Evolutionary conservation across 2,797 vertebrate genomes (phyloP).

Genomic region (Peromyscus nudipes): DNA sequence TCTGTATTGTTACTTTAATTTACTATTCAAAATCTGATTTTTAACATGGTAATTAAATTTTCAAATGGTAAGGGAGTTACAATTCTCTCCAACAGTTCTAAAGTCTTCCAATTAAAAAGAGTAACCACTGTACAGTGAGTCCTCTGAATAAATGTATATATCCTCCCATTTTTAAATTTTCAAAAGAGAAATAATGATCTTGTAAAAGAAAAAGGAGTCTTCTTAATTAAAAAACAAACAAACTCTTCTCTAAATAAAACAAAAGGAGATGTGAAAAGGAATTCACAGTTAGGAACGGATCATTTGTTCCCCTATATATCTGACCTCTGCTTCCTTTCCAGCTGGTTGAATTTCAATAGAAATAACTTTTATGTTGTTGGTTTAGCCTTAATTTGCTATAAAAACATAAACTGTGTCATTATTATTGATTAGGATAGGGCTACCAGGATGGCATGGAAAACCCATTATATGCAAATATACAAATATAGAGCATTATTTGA

Average conservation of each 20-base stretch:
- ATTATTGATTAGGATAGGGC: slow-evolving; percentile 83
- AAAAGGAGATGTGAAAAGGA: slow-evolving; percentile 71
- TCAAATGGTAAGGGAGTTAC: slow-evolving; percentile 43
- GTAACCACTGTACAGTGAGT: neutral
- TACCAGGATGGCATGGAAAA: slow-evolving; percentile 79
- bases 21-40: neutral
- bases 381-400: slow-evolving; percentile 85
- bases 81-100: neutral
- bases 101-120: slow-evolving; percentile 50
- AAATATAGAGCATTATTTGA: slow-evolving; percentile 73
- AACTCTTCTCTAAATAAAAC: slow-evolving; percentile 65
- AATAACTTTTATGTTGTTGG: slow-evolving; percentile 83
- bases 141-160: slow-evolving; percentile 54
- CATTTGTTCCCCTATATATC: slow-evolving; percentile 77
- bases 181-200: slow-evolving; percentile 53
- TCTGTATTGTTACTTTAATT: neutral
- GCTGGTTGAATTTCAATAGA: slow-evolving; percentile 83
- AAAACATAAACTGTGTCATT: slow-evolving; percentile 82
- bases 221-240: slow-evolving; percentile 69
- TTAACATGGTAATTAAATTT: neutral
- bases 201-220: neutral
- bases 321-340: slow-evolving; percentile 78
- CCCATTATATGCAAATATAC: slow-evolving; percentile 79
- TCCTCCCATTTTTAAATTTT: slow-evolving; percentile 62
- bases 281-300: slow-evolving; percentile 71